These are phyloP conservation scores for Plebejus argus DNA, from an alignment of 2,888 invertebrate species.

Conservation along the genomic window DNA sequence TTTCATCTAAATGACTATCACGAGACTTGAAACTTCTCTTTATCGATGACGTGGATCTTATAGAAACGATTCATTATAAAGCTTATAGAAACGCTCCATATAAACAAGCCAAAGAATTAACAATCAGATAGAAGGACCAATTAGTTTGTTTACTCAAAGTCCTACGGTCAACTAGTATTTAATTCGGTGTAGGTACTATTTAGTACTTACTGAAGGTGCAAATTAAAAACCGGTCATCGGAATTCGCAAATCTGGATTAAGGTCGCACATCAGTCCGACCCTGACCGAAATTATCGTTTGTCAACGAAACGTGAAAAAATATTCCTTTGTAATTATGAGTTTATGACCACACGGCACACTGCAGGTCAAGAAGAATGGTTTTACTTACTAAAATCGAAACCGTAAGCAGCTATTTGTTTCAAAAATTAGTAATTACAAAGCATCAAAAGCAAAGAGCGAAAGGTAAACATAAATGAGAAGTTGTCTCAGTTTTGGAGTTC, in stretches of 20 bases:
- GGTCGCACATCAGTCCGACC: constrained; percentile 27
- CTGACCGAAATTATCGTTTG: constrained; percentile 29
- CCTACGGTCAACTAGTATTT: background rate
- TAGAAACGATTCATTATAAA: too few relatives aligned
- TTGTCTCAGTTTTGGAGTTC: too few relatives aligned
- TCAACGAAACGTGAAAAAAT: constrained; percentile 24
- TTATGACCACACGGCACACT: too few relatives aligned
- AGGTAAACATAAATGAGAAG: too few relatives aligned
- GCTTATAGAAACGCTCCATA: too few relatives aligned
- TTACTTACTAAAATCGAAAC: too few relatives aligned
- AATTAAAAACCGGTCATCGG: constrained; percentile 31
- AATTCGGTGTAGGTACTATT: background rate
- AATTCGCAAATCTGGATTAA: constrained; percentile 36
- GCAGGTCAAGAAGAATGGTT: too few relatives aligned
- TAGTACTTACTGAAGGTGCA: background rate
- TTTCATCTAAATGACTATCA: background rate
- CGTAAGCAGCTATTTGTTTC: too few relatives aligned
- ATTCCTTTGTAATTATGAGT: constrained; percentile 8
- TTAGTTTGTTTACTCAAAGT: background rate
- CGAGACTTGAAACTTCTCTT: background rate
- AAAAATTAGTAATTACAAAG: too few relatives aligned
- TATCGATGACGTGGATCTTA: background rate
- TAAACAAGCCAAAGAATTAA: too few relatives aligned
- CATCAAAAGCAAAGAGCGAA: too few relatives aligned
- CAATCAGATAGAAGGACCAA: background rate